Conservation (phyloP, 2,797 vertebrate species). For the Alauda arvensis region DNA sequence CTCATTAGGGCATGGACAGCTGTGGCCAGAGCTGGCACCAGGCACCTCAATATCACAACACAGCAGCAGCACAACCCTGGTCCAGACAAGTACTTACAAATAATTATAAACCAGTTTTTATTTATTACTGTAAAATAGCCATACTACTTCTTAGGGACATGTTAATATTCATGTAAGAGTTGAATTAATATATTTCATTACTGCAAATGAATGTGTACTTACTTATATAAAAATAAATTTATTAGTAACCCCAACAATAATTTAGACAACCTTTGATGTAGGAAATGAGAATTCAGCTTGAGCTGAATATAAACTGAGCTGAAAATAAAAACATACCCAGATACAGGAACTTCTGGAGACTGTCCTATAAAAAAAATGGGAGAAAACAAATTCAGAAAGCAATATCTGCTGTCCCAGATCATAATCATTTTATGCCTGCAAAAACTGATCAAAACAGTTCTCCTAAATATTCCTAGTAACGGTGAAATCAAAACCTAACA, state of each 20-base stretch:
- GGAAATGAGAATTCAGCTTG: neutral
- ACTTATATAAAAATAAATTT: neutral
- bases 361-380: slow-evolving; percentile 57
- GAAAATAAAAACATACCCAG: slow-evolving; percentile 68
- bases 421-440: neutral
- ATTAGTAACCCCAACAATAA: neutral
- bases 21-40: neutral
- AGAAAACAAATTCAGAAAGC: slow-evolving; percentile 54
- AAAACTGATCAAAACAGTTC: neutral
- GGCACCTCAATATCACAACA: neutral
- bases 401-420: neutral
- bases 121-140: neutral
- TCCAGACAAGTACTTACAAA: neutral
- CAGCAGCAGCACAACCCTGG: rapidly evolving
- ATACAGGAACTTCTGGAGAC: slow-evolving; percentile 77
- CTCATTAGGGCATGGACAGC: neutral
- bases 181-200: neutral
- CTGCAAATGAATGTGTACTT: neutral
- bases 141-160: neutral
- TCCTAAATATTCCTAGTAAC: neutral
- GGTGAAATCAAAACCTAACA: neutral
- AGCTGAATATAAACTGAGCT: neutral
- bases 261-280: neutral
- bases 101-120: neutral
- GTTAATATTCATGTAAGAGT: neutral